phyloP scores from a whole-genome alignment of 2,888 invertebrate species.

The Deilephila porcellus region DNA sequence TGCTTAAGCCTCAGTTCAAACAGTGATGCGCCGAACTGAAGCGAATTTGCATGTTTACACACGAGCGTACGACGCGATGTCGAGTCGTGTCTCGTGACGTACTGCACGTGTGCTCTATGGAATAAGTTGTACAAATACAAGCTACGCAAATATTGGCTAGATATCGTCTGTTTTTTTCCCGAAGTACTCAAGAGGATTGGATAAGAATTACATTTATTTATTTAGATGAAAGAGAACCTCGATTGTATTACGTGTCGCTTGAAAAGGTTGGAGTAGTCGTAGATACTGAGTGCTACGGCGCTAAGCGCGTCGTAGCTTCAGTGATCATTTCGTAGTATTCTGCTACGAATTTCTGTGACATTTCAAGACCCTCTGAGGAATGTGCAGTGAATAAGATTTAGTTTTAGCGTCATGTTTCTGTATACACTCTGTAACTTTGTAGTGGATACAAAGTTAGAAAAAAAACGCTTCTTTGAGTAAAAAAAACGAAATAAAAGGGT shows the following conservation, averaged over 20 bases:
- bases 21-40: conserved; percentile 66
- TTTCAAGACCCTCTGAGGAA: neutral
- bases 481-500: too few species aligned
- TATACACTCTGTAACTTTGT: neutral
- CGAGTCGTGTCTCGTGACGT: conserved; percentile 30
- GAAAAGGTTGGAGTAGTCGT: conserved; percentile 1
- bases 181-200: conserved; percentile 11
- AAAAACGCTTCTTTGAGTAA: too few species aligned
- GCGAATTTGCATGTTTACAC: conserved; percentile 72
- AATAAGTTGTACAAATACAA: conserved; percentile 64
- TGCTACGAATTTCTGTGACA: neutral
- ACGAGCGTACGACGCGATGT: conserved; percentile 43
- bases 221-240: neutral
- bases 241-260: conserved; percentile 2
- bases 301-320: neutral
- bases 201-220: conserved; percentile 23
- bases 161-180: conserved; percentile 46
- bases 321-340: neutral
- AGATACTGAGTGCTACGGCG: neutral
- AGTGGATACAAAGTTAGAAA: too few species aligned
- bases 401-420: neutral
- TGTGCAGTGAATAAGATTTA: neutral
- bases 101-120: conserved; percentile 47
- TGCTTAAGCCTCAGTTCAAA: conserved; percentile 62
- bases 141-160: conserved; percentile 54